These are phyloP conservation scores for Orchestes rusci DNA, from an alignment of 2,888 invertebrate species.

Conservation along the genomic window DNA sequence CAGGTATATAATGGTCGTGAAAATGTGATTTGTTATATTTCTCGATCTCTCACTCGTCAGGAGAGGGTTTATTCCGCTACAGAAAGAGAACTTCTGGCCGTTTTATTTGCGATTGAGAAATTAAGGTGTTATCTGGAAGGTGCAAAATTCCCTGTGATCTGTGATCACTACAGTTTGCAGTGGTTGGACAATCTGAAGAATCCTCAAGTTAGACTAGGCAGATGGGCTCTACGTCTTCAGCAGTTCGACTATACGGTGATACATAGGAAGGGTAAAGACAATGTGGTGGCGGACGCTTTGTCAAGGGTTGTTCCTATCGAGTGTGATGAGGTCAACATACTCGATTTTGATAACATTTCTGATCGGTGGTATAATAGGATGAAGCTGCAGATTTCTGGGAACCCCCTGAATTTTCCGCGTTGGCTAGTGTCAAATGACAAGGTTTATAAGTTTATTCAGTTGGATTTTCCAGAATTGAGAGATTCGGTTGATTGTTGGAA, in stretches of 20 bases:
- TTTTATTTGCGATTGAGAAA: background rate
- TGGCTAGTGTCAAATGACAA: background rate
- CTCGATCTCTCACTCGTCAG: background rate
- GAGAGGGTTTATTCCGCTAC: background rate
- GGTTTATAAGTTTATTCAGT: background rate
- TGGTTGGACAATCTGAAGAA: background rate
- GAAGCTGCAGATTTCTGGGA: background rate
- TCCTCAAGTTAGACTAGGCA: background rate
- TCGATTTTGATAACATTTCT: background rate
- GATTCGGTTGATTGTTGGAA: background rate
- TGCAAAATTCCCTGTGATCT: background rate
- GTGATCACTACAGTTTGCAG: background rate
- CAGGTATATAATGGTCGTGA: background rate
- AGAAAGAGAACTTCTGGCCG: background rate
- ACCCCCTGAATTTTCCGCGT: background rate
- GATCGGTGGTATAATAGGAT: background rate
- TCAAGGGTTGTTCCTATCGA: slow-evolving; percentile 1
- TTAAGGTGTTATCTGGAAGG: background rate
- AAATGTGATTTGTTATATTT: background rate
- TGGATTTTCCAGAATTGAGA: background rate
- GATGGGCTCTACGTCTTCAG: background rate
- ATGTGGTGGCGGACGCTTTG: background rate
- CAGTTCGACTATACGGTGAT: background rate
- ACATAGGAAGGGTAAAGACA: background rate
- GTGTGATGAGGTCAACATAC: background rate